Conservation (phyloP, 2,888 invertebrate species). For the Chymomyza caudatula region DNA sequence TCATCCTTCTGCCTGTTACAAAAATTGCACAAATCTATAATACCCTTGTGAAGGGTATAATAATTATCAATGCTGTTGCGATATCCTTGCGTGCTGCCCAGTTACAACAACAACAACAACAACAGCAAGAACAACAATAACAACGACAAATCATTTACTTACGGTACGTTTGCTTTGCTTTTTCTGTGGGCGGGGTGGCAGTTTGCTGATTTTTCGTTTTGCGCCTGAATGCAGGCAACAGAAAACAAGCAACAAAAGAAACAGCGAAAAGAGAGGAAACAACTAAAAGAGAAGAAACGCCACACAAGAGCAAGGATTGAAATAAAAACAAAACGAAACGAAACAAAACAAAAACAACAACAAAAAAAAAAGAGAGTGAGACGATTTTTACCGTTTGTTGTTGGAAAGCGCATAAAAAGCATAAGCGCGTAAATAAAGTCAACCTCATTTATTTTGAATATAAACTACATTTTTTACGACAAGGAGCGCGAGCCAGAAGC, state of each 20-base stretch:
- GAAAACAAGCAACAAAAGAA: not conserved
- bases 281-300: not conserved
- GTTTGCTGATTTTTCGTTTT: not conserved
- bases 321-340: not conserved
- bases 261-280: not conserved
- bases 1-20: no score
- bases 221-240: conserved; percentile 1
- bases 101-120: conserved; percentile 5
- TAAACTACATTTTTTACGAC: conserved; percentile 71
- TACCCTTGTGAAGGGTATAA: no score
- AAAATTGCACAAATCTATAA: no score
- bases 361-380: no score
- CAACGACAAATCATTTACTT: conserved; percentile 54
- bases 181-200: not conserved
- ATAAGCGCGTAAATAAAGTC: conserved; percentile 72
- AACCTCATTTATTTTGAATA: conserved; percentile 71
- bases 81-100: conserved; percentile 30
- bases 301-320: not conserved
- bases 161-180: not conserved
- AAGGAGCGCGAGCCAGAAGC: conserved; percentile 40
- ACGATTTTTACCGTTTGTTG: conserved; percentile 40
- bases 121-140: conserved; percentile 16
- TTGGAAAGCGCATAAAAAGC: conserved; percentile 71
- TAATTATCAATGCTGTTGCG: conserved; percentile 45
- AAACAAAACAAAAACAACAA: not conserved